Base-by-base conservation (phyloP, 1,140 invertebrate genomes). In the Polypedilum vanderplanki region DNA sequence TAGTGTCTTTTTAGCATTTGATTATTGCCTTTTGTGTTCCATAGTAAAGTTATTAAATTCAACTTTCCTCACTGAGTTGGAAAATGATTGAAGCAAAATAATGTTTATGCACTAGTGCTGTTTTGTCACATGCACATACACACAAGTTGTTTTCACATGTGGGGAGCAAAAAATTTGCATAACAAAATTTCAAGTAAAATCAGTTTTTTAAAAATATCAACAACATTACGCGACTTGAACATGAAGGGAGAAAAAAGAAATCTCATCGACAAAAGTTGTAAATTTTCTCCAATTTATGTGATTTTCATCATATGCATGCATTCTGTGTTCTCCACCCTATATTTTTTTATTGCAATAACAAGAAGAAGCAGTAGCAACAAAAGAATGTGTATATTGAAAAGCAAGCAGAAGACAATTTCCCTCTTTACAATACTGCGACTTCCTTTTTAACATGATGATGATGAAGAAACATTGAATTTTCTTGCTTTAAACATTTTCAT, bases 271-370 rank as follows among this genome's bases (percentile, higher is more conserved):
- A 12, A n/a, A 33, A n/a, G 12, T 57, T n/a, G 46, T 57, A 57
- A 57, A 57, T 57, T 15, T 57, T 57, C 46, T n/a, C 46, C 46
- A 57, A 57, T 57, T 57, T 57, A 57, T 57, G 46, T 15, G 46
- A 57, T 57, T 57, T 57, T 57, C 46, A 57, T 57, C 46, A 57
- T 57, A n/a, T 57, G 46, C 46, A 46, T 46, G 41, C 41, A 57
- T 57, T 3, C 4, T 57, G 46, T 57, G 1, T 15, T n/a, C 24
- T 5, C 5, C 24, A 1, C 24, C 24, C 1, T 33, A 5, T 33
- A 3, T 33, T 33, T 33, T 33, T 33, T 33, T 33, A n/a, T 57
- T 57, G 46, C 15, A 57, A 57, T n/a, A 57, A n/a, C 12, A 57
- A n/a, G 46, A n/a, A n/a, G 46, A 1, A 12, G 46, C 12, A n/a